Base-by-base conservation (phyloP, 1,140 invertebrate genomes). In the Oppia nitens region DNA sequence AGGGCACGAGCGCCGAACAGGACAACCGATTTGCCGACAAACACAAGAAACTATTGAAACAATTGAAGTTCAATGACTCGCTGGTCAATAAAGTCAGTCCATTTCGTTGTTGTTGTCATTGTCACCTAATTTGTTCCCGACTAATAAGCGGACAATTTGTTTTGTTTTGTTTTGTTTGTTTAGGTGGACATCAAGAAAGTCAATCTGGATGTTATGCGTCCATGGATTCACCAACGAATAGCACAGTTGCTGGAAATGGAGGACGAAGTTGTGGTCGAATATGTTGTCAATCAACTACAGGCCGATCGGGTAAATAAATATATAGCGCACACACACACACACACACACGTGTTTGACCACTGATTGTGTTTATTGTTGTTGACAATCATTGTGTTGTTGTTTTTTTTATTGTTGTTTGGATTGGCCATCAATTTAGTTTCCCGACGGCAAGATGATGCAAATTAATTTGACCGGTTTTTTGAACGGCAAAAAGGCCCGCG, bases 391-490 rank as follows among this genome's bases (percentile, higher is more conserved):
- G 20, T 9, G 20, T 9, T 26, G 4, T 50, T 50, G 49, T 63
- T 71, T 68, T n/a, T n/a, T n/a, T n/a, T n/a, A n/a, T n/a, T n/a
- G n/a, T n/a, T n/a, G n/a, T n/a, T n/a, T n/a, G n/a, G n/a, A n/a
- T n/a, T n/a, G n/a, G n/a, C n/a, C n/a, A n/a, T n/a, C n/a, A n/a
- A n/a, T n/a, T 32, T 68, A 81, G 78, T 71, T 74, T 76, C 90
- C 94, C 23, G 93, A 98, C 77, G 92, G 92, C 45, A 91, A 92
- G 72, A 88, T 94, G 72, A 97, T 99, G 83, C 95, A 98, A 78
- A 98, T 99, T 66, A 98, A 98, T 74, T 75, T 99, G 67, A 98
- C 95, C 40, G 96, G 96, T 12, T 99, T 99, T 73, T 75, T 99
- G 26, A 97, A 98, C 74, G 92, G 91, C 2, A 93, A 91, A 73